Evolutionary conservation across 2,888 invertebrate genomes (phyloP).

Genomic region (Nomada ruficornis): DNA sequence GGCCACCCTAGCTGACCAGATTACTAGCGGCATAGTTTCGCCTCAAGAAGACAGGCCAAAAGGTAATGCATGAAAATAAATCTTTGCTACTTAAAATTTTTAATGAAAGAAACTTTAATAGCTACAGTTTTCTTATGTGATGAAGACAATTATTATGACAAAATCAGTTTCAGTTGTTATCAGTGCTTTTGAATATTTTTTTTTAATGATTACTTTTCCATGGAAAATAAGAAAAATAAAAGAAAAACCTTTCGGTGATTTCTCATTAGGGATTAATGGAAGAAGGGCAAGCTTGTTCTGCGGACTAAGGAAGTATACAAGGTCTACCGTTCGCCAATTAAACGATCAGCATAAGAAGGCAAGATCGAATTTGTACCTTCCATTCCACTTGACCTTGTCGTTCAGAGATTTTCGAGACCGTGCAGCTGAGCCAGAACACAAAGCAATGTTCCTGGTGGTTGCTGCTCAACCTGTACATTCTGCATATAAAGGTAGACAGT

Average conservation of each 20-base stretch:
- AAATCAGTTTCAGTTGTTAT: not conserved
- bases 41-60: constrained; percentile 85
- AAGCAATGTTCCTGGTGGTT: constrained; percentile 85
- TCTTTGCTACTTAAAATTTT: no score
- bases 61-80: constrained; percentile 59
- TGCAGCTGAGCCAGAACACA: constrained; percentile 84
- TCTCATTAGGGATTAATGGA: constrained; percentile 60
- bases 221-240: no score
- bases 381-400: constrained; percentile 90
- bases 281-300: constrained; percentile 85
- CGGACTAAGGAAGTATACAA: constrained; percentile 88
- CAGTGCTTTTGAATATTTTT: no score
- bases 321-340: constrained; percentile 16
- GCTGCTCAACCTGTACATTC: constrained; percentile 90
- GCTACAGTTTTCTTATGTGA: no score
- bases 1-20: constrained; percentile 90
- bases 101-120: no score
- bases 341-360: constrained; percentile 82
- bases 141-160: no score
- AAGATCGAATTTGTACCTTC: constrained; percentile 87
- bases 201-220: no score
- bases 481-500: constrained; percentile 89
- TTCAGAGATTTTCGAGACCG: constrained; percentile 87
- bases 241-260: not conserved
- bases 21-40: constrained; percentile 88